Percentiles rank a stretch among this genome's conserved stretches.
Evolutionary conservation across 2,797 vertebrate genomes (phyloP).

Genomic region (Acrossocheilus fasciatus): DNA sequence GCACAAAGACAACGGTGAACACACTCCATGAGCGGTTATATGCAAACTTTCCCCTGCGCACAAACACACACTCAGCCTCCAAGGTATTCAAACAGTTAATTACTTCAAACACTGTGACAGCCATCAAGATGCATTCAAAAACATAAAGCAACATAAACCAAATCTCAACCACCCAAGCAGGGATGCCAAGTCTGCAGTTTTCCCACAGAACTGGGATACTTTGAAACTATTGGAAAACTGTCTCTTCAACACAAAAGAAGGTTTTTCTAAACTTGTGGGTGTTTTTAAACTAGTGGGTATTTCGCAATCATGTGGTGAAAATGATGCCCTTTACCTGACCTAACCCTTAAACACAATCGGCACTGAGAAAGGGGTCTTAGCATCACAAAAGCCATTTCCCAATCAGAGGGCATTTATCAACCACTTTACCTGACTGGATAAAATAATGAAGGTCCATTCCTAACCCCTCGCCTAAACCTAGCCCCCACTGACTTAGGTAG

Average conservation of each 20-base stretch:
- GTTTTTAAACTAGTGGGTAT: not conserved
- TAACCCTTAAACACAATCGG: not conserved
- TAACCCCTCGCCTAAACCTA: too few species aligned
- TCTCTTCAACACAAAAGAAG: not conserved
- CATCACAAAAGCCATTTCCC: not conserved
- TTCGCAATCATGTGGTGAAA: not conserved
- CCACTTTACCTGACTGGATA: too few species aligned
- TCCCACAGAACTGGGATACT: not conserved
- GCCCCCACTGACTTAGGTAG: too few species aligned
- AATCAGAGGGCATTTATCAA: not conserved
- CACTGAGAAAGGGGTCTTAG: not conserved
- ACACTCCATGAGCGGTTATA: not conserved
- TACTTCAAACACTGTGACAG: constrained; percentile 11
- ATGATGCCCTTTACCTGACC: not conserved
- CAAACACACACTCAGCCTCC: constrained; percentile 4
- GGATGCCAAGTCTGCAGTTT: not conserved
- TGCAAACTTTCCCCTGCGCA: not conserved
- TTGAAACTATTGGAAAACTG: not conserved
- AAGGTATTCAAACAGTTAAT: constrained; percentile 1
- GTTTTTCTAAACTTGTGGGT: not conserved
- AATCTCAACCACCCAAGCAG: not conserved
- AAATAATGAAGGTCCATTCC: too few species aligned
- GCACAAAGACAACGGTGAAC: constrained; percentile 7
- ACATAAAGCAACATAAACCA: not conserved
- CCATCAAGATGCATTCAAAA: constrained; percentile 12